Conservation (phyloP, 37 sponge, comb jelly and placozoan species). For the Beroe forskalii region DNA sequence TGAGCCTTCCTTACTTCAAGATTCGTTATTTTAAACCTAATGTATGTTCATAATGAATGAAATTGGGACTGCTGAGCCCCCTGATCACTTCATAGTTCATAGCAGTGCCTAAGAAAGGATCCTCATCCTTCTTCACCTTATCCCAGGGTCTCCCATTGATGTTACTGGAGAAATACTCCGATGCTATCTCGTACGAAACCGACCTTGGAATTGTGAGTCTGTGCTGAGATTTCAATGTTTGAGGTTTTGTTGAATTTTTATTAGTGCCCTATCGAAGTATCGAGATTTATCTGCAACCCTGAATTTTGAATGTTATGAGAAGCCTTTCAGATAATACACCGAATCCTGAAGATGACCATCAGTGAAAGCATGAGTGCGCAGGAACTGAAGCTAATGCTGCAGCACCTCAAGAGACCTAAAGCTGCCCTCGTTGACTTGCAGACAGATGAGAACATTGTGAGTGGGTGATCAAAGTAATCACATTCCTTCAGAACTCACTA, state of each 20-base stretch:
- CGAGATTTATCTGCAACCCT: no score
- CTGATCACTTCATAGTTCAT: no score
- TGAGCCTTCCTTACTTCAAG: neutral
- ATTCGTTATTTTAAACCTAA: no score
- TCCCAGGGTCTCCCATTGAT: slow-evolving; percentile 35
- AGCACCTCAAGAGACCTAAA: slow-evolving; percentile 19
- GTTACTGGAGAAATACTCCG: slow-evolving; percentile 13
- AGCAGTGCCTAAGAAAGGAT: no score
- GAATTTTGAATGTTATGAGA: no score
- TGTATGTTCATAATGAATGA: no score
- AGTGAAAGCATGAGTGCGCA: neutral
- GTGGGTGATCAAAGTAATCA: neutral
- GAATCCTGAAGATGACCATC: slow-evolving; percentile 16
- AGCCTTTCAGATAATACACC: slow-evolving; percentile 33
- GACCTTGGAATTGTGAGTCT: neutral
- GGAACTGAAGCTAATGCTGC: slow-evolving; percentile 34
- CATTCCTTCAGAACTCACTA: no score
- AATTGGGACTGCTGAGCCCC: no score
- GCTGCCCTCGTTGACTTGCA: neutral
- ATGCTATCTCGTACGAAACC: neutral
- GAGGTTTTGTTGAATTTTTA: no score
- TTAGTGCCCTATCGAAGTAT: no score
- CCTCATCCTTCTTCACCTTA: no score
- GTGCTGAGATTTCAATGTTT: neutral
- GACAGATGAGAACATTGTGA: slow-evolving; percentile 14